A percentile compares a stretch with the other conserved stretches of the same genome.
Conservation (phyloP, 1,140 invertebrate genomes). For the Protaetia brevitarsis region DNA sequence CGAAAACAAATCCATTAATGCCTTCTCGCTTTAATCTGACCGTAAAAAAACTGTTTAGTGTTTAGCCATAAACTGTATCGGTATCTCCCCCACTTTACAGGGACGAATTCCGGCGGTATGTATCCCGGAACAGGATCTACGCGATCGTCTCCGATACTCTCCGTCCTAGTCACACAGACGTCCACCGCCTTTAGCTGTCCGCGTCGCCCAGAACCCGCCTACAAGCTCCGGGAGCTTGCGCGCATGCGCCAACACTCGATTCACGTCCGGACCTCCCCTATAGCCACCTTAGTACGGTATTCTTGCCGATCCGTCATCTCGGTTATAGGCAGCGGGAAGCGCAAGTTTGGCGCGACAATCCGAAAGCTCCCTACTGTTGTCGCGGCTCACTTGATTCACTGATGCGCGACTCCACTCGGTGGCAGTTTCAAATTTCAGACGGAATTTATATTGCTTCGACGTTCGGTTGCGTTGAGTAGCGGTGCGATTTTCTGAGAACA, state of each 20-base stretch:
- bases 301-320: slow-evolving; percentile 33
- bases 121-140: slow-evolving; percentile 37
- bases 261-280: slow-evolving; percentile 42
- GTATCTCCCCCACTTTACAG: slow-evolving; percentile 36
- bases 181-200: neutral
- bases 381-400: too few relatives aligned
- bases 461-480: too few relatives aligned
- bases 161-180: neutral
- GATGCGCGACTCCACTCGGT: too few relatives aligned
- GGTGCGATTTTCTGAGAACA: too few relatives aligned
- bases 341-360: slow-evolving; percentile 17
- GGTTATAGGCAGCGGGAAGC: slow-evolving; percentile 7
- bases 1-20: slow-evolving; percentile 47
- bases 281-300: slow-evolving; percentile 43
- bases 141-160: slow-evolving; percentile 2
- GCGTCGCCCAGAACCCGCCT: slow-evolving; percentile 30
- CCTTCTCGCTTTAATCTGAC: slow-evolving; percentile 45
- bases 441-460: too few relatives aligned
- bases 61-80: slow-evolving; percentile 49
- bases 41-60: slow-evolving; percentile 48
- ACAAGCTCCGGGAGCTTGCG: slow-evolving; percentile 25
- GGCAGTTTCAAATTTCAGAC: too few relatives aligned
- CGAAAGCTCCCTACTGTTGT: neutral
- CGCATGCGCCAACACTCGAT: slow-evolving; percentile 28
- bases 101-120: slow-evolving; percentile 2